Base-by-base conservation (phyloP, 1,140 invertebrate genomes). In the Pseudomyrmex dendroicus region DNA sequence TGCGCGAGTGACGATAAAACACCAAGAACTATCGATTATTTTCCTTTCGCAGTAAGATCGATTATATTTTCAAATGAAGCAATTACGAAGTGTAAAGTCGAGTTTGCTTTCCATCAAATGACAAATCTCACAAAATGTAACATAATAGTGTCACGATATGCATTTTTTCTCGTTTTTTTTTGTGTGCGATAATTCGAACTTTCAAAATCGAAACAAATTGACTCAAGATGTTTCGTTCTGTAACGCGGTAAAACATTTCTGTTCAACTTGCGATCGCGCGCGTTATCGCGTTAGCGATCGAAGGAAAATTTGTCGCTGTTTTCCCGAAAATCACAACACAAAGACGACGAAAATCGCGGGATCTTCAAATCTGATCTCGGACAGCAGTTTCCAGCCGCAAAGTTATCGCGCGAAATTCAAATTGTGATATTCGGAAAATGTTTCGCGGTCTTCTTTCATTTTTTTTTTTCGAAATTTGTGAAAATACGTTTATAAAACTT, bases 61-160 rank as follows among this genome's bases (percentile, higher is more conserved):
- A 56, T 25, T 61, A 15, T 20, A 13, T 35, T 10, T 15, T 61
- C 2, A 12, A 12, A 12, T 15, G 52, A 15, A 48, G 20, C 56
- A 22, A 61, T 17, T 9, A 17, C n/a, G 56, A 8, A 54, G 15
- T n/a, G n/a, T 17, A 48, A 74, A 54, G 54, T 77, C 73, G 63
- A 77, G 67, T 77, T 67, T 77, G 74, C 63, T 77, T 68, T 77
- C 50, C 74, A n/a, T 67, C 63, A 46, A 20, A 0, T 50, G 73
- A 54, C 12, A 25, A 25, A 48, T 44, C 46, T 66, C 35, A 25
- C 63, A 46, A 68, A 68, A 77, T 46, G 35, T 25, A 56, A 67
- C 63, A 10, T 46, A 25, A 20, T 20, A 44, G 48, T 48, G 63
- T 63, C 15, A 73, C 62, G 48, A 67, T 17, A 15, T 35, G 48